Evolutionary conservation across 2,888 invertebrate genomes (phyloP), one percentile per base, ranked within the genome.

Genomic region (Oscheius sp.): DNA sequence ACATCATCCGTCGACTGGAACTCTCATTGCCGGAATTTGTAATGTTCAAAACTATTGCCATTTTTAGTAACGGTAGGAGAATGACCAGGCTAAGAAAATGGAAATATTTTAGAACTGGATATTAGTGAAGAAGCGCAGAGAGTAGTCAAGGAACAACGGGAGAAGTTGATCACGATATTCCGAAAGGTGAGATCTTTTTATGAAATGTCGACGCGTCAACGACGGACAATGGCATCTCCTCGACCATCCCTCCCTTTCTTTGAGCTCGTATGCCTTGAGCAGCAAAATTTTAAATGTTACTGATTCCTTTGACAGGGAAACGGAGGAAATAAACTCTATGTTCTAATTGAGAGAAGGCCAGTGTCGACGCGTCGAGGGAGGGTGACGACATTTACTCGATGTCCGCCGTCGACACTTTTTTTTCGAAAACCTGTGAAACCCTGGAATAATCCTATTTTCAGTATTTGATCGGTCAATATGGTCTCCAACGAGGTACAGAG

Each of bases 1-100:
- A 71, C 16, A 73, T 78, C 52, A 73, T 81, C 9, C 29, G 76
- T 23, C 73, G 71, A 18, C 64, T 77, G 25, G 69, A 72, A 5
- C 72, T 83, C 18, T 76, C 73, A 23, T 69, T 73, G 64, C 73
- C 68, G 16, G 78, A 80, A 27, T 82, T 78, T 35, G 76, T 76
- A 1, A 74, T 83, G 18, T 75, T 83, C 73, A 83, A 82, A 56
- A 76, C 83, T 0, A 77, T 83, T 35, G 75, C 75, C 7, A 59
- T 83, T 0, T 83, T 83, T 53, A 70, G 75, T 23, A 43, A 18
- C 18, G 61, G 61, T 61, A 18, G 13, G 49, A 49, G 13, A 49
- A 49, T 7, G 13, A 49, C 2, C 3, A 16, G 49, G 21, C 3
- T 5, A 12, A 21, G 18, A 43, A 21, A 35, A 35, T 35, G 5